A percentile compares a stretch with the other conserved stretches of the same genome.
These are phyloP conservation scores for Athetis lepigone DNA, from an alignment of 2,888 invertebrate genomes.

Conservation along the genomic window DNA sequence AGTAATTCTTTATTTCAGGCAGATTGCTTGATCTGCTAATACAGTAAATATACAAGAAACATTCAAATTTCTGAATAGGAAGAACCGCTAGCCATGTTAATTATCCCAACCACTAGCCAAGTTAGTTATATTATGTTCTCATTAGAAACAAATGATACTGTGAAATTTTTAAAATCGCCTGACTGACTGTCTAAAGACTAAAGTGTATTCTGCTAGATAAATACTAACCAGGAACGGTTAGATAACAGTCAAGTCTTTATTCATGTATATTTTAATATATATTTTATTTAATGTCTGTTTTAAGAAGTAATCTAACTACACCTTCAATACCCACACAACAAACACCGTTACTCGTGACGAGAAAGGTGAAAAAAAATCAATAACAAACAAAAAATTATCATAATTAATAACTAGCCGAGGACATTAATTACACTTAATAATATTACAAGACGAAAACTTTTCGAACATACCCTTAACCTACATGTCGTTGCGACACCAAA, in stretches of 20 bases:
- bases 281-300: not conserved
- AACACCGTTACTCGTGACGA: slow-evolving; percentile 87
- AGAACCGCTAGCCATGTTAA: not conserved
- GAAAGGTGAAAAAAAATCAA: slow-evolving; percentile 83
- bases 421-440: slow-evolving; percentile 77
- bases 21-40: not conserved
- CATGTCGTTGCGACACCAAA: slow-evolving; percentile 67
- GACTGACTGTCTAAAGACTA: not conserved
- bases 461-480: slow-evolving; percentile 76
- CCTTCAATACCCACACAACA: slow-evolving; percentile 74
- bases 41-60: not conserved
- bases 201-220: not conserved
- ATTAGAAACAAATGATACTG: not conserved
- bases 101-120: no score
- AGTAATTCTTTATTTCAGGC: not conserved
- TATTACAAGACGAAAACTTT: slow-evolving; percentile 69
- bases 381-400: slow-evolving; percentile 79
- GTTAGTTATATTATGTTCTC: no score
- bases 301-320: not conserved
- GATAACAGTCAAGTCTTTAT: not conserved
- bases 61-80: not conserved
- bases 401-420: slow-evolving; percentile 78
- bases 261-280: not conserved
- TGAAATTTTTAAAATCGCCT: no score
- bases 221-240: not conserved